Base-by-base conservation (phyloP, 2,888 invertebrate species). In the Lycophotia porphyrea region DNA sequence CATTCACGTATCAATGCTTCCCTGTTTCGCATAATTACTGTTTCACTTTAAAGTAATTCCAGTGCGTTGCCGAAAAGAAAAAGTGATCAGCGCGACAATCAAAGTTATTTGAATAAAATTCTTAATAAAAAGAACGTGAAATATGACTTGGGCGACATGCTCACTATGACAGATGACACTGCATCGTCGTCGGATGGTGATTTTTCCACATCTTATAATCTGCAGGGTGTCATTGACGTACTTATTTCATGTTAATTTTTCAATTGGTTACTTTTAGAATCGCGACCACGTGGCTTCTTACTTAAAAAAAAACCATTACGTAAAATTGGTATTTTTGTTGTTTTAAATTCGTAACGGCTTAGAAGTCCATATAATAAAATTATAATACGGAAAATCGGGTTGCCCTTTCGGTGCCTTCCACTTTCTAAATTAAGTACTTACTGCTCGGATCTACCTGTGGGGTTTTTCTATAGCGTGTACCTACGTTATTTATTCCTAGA, bases 51-150 rank as follows among this genome's bases (percentile, higher is more conserved):
- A 24, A 36, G 34, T 61, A 13, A 24, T 36, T n/a, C 3, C 24
- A 24, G 21, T 44, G 13, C 13, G 4, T 36, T 55, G 21, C 27
- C 9, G 24, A 34, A 55, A 68, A 68, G 21, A n/a, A n/a, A 67
- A n/a, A 67, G 67, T 67, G 67, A 52, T 36, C n/a, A 52, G 1
- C 27, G 52, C 7, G 68, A 68, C 18, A n/a, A 36, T 27, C 39
- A 52, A 31, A 44, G 65, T 31, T 27, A 64, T 21, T 64, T 65
- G 27, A 21, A 8, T 65, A 65, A 65, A 65, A 44, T 31, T 11
- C 7, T 44, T 31, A 13, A 42, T 21, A 27, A n/a, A 9, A 27
- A 39, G 18, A 39, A 64, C 39, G 27, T n/a, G n/a, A n/a, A 44
- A 42, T 64, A 42, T 27, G 27, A 27, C 64, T 21, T 44, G 44